These are phyloP conservation scores for Ennomos erosarius DNA, from an alignment of 2,888 invertebrate genomes.

Conservation along the genomic window DNA sequence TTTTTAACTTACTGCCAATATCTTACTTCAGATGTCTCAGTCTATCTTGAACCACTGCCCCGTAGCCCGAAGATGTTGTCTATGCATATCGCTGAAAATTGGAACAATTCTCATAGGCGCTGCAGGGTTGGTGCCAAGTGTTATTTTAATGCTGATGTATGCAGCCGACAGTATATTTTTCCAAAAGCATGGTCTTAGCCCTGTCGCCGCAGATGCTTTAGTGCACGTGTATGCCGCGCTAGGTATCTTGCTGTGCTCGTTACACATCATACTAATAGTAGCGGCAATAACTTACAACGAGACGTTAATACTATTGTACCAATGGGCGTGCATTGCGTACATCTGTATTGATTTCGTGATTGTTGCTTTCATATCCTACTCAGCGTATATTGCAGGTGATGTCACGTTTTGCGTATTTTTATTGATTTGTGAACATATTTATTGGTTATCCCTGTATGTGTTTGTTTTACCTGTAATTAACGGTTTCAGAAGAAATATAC, in stretches of 20 bases:
- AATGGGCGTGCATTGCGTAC: slow-evolving; percentile 56
- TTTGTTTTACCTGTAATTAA: slow-evolving; percentile 59
- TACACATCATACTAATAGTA: slow-evolving; percentile 52
- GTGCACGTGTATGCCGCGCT: slow-evolving; percentile 51
- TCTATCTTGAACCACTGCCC: slow-evolving; percentile 44
- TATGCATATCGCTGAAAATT: slow-evolving; percentile 51
- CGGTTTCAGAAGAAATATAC: slow-evolving; percentile 64
- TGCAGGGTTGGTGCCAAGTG: slow-evolving; percentile 51
- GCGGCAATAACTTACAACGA: slow-evolving; percentile 59
- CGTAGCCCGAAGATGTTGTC: slow-evolving; percentile 52
- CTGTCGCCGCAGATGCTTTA: slow-evolving; percentile 37
- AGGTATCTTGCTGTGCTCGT: slow-evolving; percentile 52
- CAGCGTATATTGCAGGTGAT: slow-evolving; percentile 30
- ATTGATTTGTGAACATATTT: slow-evolving; percentile 42
- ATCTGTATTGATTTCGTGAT: slow-evolving; percentile 50
- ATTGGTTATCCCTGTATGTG: slow-evolving; percentile 54
- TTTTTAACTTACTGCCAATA: no score
- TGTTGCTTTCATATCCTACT: slow-evolving; percentile 38
- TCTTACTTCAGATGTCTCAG: background rate
- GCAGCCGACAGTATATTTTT: slow-evolving; percentile 41
- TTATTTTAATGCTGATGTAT: slow-evolving; percentile 46
- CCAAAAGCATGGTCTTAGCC: slow-evolving; percentile 37
- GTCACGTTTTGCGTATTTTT: slow-evolving; percentile 35
- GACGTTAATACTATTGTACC: slow-evolving; percentile 55
- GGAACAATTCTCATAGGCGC: slow-evolving; percentile 57